These are phyloP conservation scores for Thamnophis elegans DNA, from an alignment of 2,797 vertebrate species.

Conservation along the genomic window DNA sequence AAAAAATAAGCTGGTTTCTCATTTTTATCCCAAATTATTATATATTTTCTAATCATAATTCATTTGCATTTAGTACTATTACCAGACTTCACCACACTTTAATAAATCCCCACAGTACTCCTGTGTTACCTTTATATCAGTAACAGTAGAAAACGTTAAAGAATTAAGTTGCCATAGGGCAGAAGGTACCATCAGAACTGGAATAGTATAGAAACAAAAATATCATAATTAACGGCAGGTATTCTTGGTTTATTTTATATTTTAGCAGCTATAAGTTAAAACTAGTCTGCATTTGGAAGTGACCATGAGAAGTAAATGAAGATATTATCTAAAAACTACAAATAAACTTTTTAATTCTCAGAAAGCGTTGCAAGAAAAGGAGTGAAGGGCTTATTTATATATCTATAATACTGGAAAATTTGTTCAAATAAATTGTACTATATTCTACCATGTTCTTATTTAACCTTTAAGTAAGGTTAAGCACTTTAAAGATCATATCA, in stretches of 20 bases:
- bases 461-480: background rate
- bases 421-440: background rate
- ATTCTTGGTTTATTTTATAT: background rate
- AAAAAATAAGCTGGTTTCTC: conserved; percentile 6
- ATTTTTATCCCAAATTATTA: conserved; percentile 23
- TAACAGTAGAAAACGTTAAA: background rate
- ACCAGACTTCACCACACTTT: conserved; percentile 3
- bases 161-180: conserved; percentile 18
- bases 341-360: background rate
- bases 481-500: background rate
- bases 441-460: background rate
- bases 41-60: conserved; percentile 14
- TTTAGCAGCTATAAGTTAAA: background rate
- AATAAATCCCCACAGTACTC: background rate
- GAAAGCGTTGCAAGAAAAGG: background rate
- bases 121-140: conserved; percentile 20
- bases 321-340: background rate
- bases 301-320: background rate
- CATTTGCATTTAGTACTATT: conserved; percentile 12
- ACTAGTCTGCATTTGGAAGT: background rate
- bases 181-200: background rate
- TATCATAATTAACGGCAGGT: conserved; percentile 7
- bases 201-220: background rate
- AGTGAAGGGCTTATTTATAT: background rate
- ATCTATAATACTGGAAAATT: background rate